Base-by-base conservation (phyloP, 1,140 invertebrate species). In the Lysiphlebus fabarum region DNA sequence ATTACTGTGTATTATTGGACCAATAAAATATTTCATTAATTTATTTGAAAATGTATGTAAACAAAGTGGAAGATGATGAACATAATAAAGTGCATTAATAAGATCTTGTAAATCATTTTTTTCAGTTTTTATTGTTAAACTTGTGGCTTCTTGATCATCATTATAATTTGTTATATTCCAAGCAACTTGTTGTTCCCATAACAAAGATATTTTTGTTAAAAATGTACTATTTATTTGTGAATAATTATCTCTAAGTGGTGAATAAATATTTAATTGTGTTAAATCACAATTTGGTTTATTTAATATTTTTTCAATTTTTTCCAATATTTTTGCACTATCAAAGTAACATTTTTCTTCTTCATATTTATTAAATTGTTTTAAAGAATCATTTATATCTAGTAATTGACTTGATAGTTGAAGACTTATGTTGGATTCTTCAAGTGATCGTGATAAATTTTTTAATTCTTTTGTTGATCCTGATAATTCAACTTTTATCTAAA, bases 401-500 rank as follows among this genome's bases (percentile, higher is more conserved):
- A 86, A 67, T 63, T 83, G 79, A 62, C 68, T 70, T 0, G 84
- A 73, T 47, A 86, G 72, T 36, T 78, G 70, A 7, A 85, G 54
- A 59, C 79, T 76, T 64, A 81, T 80, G 26, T 82, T 80, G 0
- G 82, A 74, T 54, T 78, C 78, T 62, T 82, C 72, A 40, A 86
- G 67, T 47, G 82, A 77, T 56, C 79, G 70, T 7, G 80, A 75
- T 34, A 86, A 70, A 61, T 73, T 73, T 53, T 83, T 72, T 60
- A 87, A 71, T 65, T 84, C 83, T 48, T 81, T 78, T 8, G 81
- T 80, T 0, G 82, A 82, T 56, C 80, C 78, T 6, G 78, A 66
- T 45, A 87, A 73, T 66, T 86, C 81, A 53, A 81, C 76, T 70
- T 83, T 82, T n/a, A 82, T 79, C 71, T 83, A 67, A 7, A 50